phyloP scores from a whole-genome alignment of 2,113 vertebrate species.

The Poeciliopsis turrubarensis region DNA sequence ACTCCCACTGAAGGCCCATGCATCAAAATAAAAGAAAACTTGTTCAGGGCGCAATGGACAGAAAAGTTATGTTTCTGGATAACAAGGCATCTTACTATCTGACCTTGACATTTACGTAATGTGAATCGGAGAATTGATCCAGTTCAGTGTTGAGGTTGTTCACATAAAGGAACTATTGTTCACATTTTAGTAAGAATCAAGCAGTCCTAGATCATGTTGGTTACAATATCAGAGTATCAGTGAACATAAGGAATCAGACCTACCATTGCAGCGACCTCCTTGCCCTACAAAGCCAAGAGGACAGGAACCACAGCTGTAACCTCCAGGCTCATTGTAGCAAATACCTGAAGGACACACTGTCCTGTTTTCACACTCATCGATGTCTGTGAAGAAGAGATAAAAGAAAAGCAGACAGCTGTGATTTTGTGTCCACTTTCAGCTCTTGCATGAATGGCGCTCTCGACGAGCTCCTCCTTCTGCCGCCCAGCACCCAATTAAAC shows the following conservation, averaged over 20 bases:
- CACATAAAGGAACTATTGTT: too few species aligned
- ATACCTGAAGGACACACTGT: conserved; percentile 87
- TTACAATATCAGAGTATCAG: too few species aligned
- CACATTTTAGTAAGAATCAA: background rate
- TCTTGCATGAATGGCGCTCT: background rate
- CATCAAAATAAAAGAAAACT: too few species aligned
- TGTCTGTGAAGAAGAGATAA: conserved; percentile 75
- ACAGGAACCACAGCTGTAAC: conserved; percentile 89
- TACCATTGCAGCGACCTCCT: conserved; percentile 90
- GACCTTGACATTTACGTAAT: too few species aligned
- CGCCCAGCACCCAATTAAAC: too few species aligned
- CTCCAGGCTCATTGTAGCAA: conserved; percentile 87
- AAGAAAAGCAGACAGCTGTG: background rate
- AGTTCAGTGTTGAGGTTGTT: too few species aligned
- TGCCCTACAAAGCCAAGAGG: conserved; percentile 86
- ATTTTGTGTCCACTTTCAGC: background rate
- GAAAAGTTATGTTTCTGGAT: too few species aligned
- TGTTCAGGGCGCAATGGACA: too few species aligned
- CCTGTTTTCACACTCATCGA: conserved; percentile 87
- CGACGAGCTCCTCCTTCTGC: too few species aligned
- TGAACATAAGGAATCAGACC: conserved; percentile 41
- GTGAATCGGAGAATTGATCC: too few species aligned
- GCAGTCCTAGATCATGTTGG: background rate
- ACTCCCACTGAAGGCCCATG: too few species aligned
- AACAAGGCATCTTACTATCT: too few species aligned